These are phyloP conservation scores for Cyanistes caeruleus DNA, from an alignment of 2,113 vertebrate genomes.

Conservation along the genomic window DNA sequence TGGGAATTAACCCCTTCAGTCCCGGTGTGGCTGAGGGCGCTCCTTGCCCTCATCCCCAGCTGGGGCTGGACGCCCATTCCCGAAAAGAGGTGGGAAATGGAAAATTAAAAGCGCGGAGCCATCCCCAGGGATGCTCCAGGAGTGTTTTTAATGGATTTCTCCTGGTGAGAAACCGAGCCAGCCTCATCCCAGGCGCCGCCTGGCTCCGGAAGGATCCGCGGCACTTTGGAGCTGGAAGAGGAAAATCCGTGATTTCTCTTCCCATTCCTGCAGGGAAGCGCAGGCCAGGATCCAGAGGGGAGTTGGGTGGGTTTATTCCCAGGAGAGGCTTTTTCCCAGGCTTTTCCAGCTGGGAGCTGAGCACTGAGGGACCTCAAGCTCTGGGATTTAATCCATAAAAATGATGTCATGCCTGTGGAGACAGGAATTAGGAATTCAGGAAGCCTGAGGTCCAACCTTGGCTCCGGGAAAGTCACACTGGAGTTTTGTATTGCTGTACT, in stretches of 20 bases:
- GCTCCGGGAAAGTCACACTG: background rate
- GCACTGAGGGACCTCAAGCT: background rate
- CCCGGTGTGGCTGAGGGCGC: rapidly evolving
- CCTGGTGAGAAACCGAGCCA: rapidly evolving
- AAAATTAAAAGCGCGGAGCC: background rate
- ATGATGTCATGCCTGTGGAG: background rate
- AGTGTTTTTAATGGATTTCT: background rate
- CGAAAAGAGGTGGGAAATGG: background rate
- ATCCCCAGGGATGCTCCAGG: background rate
- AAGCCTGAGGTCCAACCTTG: background rate
- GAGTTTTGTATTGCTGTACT: background rate
- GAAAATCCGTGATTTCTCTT: background rate
- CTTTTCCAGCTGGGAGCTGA: background rate
- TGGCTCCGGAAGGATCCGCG: background rate
- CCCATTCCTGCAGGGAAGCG: background rate
- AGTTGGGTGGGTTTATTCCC: background rate
- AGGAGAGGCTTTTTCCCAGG: rapidly evolving
- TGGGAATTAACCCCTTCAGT: rapidly evolving
- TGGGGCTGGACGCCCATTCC: background rate
- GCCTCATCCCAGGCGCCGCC: background rate
- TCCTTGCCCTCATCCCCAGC: background rate
- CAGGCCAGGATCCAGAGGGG: background rate
- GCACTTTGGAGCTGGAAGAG: rapidly evolving
- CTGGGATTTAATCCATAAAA: background rate
- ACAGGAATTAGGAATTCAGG: background rate